These are phyloP conservation scores for Diloba caeruleocephala DNA, from an alignment of 2,888 invertebrate genomes.

Conservation along the genomic window DNA sequence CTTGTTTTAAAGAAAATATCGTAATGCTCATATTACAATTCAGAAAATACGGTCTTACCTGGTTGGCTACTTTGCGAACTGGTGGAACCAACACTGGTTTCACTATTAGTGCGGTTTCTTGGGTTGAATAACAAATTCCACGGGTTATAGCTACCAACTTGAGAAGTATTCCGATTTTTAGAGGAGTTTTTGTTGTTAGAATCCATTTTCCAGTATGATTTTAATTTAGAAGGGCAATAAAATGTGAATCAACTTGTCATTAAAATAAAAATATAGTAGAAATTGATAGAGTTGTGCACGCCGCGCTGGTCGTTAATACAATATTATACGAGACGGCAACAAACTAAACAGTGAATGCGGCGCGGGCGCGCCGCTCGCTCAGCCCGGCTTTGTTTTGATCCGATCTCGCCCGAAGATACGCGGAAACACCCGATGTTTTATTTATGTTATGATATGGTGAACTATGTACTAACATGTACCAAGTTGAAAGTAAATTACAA, in stretches of 20 bases:
- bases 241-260: constrained; percentile 7
- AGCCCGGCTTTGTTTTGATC: constrained; percentile 76
- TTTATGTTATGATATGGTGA: constrained; percentile 68
- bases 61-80: constrained; percentile 68
- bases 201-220: constrained; percentile 68
- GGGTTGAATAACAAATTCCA: constrained; percentile 82
- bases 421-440: constrained; percentile 76
- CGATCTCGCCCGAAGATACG: constrained; percentile 71
- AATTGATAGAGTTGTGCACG: constrained; percentile 61
- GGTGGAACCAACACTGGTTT: constrained; percentile 77
- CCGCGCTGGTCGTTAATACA: constrained; percentile 71
- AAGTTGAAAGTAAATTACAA: constrained; percentile 39
- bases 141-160: constrained; percentile 72
- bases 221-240: constrained; percentile 21
- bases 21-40: background rate
- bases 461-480: constrained; percentile 69
- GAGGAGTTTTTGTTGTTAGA: constrained; percentile 68
- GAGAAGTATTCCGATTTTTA: constrained; percentile 66
- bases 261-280: constrained; percentile 7
- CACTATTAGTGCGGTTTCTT: constrained; percentile 81
- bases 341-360: constrained; percentile 62
- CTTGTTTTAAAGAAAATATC: background rate
- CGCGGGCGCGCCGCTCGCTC: constrained; percentile 44
- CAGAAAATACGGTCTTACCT: constrained; percentile 63
- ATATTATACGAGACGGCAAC: constrained; percentile 70